A percentile compares a stretch with the other conserved stretches of the same genome.
Conservation (phyloP, 2,113 vertebrate genomes). For the Thalassoma bifasciatum region DNA sequence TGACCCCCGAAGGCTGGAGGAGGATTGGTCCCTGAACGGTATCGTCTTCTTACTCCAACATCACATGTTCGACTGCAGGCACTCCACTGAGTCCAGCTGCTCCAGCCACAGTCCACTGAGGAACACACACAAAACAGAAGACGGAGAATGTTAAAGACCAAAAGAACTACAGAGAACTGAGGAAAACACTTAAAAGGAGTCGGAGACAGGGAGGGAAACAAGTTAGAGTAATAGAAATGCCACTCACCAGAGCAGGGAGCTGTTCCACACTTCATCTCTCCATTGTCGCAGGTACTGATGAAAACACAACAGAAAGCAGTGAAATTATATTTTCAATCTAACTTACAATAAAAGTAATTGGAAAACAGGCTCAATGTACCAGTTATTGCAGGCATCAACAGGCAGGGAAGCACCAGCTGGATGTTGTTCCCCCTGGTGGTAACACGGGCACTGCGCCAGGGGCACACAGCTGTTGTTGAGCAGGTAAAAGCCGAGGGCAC, state of each 20-base stretch:
- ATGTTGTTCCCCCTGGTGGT: constrained; percentile 81
- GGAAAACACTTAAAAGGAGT: not conserved
- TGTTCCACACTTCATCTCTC: constrained; percentile 84
- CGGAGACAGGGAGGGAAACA: not conserved
- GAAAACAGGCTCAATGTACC: constrained; percentile 72
- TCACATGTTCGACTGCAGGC: constrained; percentile 88
- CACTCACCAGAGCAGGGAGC: constrained; percentile 85
- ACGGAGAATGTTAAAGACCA: not conserved
- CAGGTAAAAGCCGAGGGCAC: constrained; percentile 84
- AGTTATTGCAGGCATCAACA: constrained; percentile 88
- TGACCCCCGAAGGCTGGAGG: constrained; percentile 80
- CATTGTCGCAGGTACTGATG: constrained; percentile 86
- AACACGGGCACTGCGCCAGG: constrained; percentile 82
- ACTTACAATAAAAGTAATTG: not conserved
- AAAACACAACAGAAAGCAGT: constrained; percentile 10
- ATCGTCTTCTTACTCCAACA: constrained; percentile 85
- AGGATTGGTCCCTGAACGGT: constrained; percentile 83
- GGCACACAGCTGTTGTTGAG: constrained; percentile 85
- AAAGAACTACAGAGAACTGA: not conserved
- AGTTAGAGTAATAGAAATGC: not conserved
- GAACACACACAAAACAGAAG: not conserved
- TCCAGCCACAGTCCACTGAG: constrained; percentile 91
- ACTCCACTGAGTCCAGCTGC: constrained; percentile 89
- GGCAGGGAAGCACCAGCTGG: constrained; percentile 56
- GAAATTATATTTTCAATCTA: not conserved